Base-by-base conservation (phyloP, 2,888 invertebrate genomes). In the Aporophyla nigra region DNA sequence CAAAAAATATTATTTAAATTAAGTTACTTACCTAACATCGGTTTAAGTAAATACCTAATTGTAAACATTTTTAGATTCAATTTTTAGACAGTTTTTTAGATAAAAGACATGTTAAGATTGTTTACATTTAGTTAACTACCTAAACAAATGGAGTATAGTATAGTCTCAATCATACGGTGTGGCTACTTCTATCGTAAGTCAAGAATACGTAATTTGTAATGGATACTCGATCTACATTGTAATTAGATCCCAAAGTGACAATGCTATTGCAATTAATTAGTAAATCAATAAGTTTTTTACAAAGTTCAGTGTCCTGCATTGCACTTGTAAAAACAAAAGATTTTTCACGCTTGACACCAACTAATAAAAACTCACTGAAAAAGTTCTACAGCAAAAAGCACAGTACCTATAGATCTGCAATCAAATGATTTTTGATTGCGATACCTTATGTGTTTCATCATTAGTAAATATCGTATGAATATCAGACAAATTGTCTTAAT, bases 281-380 rank as follows among this genome's bases (percentile, higher is more conserved):
- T 58, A 54, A 40, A 70, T 21, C 0, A 63, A 65, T 56, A n/a
- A 14, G 1, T 58, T 74, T 83, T 84, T 78, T 80, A 43, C 9
- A 58, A 75, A 80, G 75, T 84, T 80, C 80, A 75, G 40, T 75
- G 74, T 70, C 70, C 74, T 74, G 24, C n/a, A 62, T 33, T 71
- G 59, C 69, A 77, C 59, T 82, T 78, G 27, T 61, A 69, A 69
- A 74, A 73, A 74, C 76, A 83, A 83, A 76, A 71, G n/a, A 12
- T 19, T 33, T 54, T 53, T 62, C 66, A 68, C 61, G 51, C 46
- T 73, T 75, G 66, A 49, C 49, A 76, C 21, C 43, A 53, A 62
- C 21, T 21, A 19, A 59, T 53, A 82, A 84, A 53, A 63, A 61
- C 27, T n/a, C 33, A 10, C n/a, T 40, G 21, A 63, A 82, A 59